Evolutionary conservation across 2,888 invertebrate genomes (phyloP), one percentile per base, ranked within the genome.

Genomic region (Nipponacmea schrenckii): DNA sequence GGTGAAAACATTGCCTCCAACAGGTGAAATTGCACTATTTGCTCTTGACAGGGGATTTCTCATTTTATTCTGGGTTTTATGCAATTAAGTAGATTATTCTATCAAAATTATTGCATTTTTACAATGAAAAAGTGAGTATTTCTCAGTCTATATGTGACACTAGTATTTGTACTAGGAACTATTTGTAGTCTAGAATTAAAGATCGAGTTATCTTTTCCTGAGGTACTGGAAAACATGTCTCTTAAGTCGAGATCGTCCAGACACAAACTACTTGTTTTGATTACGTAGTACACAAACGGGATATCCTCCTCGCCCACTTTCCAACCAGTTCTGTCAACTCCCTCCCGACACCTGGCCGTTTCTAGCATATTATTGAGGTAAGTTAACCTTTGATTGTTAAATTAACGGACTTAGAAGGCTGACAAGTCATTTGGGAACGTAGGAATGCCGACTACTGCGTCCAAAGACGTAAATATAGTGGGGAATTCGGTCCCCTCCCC

Each of bases 261-360:
- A 24, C 56, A 20, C 15, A 45, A 46, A 67, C 62, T 70, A n/a
- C 63, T 24, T 46, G n/a, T 70, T 70, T 48, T 72, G 72, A 75
- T 77, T 76, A 77, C 79, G 79, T 77, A 71, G 70, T 64, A 62
- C 74, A 69, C 77, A 76, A 72, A 72, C 72, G 76, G 76, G 77
- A 77, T 75, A 75, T 76, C 77, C 77, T 77, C 76, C 76, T 72
- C 75, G 72, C 76, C 67, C 74, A 72, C 71, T 66, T 64, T 56
- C 63, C 65, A 72, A 70, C 73, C 68, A 77, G 73, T 71, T 75
- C 78, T 74, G 76, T 67, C 70, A 66, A 71, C 74, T 74, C 77
- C 79, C 79, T 79, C 79, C 78, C 74, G 69, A 66, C 74, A 75
- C 74, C 74, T 75, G 74, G 63, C 17, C 39, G 27, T 26, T 45